Evolutionary conservation across 2,888 invertebrate genomes (phyloP), one percentile per base, ranked within the genome.

Genomic region (Ecliptopera silaceata): DNA sequence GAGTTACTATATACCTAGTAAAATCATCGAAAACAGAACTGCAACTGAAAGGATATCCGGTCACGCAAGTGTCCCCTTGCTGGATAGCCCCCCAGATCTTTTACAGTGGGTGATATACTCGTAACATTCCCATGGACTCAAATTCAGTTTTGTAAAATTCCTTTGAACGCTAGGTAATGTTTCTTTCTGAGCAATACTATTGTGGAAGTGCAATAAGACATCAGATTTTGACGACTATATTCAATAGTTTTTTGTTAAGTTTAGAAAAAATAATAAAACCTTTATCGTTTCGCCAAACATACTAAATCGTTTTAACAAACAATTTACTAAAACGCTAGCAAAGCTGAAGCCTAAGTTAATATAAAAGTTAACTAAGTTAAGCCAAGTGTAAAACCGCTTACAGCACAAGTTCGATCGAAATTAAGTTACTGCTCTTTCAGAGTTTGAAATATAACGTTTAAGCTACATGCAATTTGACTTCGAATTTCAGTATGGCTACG

Each of bases 321-420:
- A 47, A 20, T 45, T 39, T 17, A 31, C 15, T 31, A 12, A 17
- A 13, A 47, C 38, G 36, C 48, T 65, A 38, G 47, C 26, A 15
- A 66, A 69, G 62, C 61, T 64, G 61, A 66, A 69, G 64, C 66
- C 64, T 72, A 70, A 65, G 55, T 56, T 56, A 56, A 56, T 56
- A 52, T 61, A 54, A 59, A 68, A 70, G 70, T 69, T 75, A 73
- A 72, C 72, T 67, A 69, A 77, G 71, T 74, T 72, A 69, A 74
- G 58, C 66, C 67, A 64, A 74, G 72, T 74, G 73, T 74, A 65
- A 72, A 77, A 75, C 77, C 71, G 70, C 74, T 71, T 68, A 69
- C 67, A 58, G 65, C 68, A 64, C 67, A 70, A 73, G 68, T 72
- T 73, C 68, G 56, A 70, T 75, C 75, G 42, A 72, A 61, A 76